phyloP scores from a whole-genome alignment of 2,888 invertebrate genomes.

The Petrolisthes cinctipes region DNA sequence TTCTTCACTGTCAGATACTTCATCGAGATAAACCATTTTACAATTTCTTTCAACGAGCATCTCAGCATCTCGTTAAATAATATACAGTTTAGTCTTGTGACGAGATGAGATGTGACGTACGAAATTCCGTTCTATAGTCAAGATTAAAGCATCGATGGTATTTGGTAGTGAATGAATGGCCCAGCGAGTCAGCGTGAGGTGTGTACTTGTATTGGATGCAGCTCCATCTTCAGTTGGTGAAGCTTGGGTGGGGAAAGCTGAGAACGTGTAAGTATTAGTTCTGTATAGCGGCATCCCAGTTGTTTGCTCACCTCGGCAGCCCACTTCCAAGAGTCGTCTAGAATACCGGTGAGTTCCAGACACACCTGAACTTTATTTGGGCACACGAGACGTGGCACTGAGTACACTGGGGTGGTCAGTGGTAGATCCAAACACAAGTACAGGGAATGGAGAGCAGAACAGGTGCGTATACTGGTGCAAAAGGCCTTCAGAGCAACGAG shows the following conservation, averaged over 20 bases:
- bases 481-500: slow-evolving; percentile 27
- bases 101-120: too few relatives aligned
- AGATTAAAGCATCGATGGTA: too few relatives aligned
- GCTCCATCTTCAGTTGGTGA: slow-evolving; percentile 12
- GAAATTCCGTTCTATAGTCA: too few relatives aligned
- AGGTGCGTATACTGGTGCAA: background rate
- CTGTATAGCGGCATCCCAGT: slow-evolving; percentile 2
- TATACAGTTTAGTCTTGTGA: too few relatives aligned
- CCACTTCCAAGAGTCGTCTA: slow-evolving; percentile 29
- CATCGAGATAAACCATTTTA: too few relatives aligned
- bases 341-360: slow-evolving; percentile 12
- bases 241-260: slow-evolving; percentile 10
- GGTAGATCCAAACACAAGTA: slow-evolving; percentile 21
- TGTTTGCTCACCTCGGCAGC: slow-evolving; percentile 12
- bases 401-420: background rate
- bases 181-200: background rate
- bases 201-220: slow-evolving; percentile 31
- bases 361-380: background rate
- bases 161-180: too few relatives aligned
- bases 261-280: slow-evolving; percentile 1
- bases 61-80: too few relatives aligned
- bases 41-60: too few relatives aligned
- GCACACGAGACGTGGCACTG: slow-evolving; percentile 8
- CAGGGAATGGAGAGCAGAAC: background rate
- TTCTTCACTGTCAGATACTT: too few relatives aligned